These are phyloP conservation scores for Oedothorax gibbosus DNA, from an alignment of 1,140 invertebrate genomes.

Conservation along the genomic window DNA sequence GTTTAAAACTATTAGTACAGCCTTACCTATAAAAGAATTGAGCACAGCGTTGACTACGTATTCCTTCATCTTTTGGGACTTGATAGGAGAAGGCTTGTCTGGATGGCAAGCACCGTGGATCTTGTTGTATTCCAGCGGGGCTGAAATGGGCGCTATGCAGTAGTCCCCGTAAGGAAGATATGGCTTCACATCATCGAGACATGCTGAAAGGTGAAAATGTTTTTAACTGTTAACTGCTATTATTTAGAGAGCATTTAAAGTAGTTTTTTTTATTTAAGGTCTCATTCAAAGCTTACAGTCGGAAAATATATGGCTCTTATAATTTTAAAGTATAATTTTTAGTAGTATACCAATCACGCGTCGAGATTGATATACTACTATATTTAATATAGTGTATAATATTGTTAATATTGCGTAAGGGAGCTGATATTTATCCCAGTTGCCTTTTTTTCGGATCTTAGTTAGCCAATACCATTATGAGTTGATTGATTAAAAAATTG, in stretches of 20 bases:
- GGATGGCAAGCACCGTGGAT: not conserved
- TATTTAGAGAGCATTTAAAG: not conserved
- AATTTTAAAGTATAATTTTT: too few relatives aligned
- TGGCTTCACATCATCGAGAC: not conserved
- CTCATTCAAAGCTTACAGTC: too few relatives aligned
- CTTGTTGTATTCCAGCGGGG: conserved; percentile 23
- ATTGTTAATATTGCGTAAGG: too few relatives aligned
- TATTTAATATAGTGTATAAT: too few relatives aligned
- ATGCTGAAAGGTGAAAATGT: not conserved
- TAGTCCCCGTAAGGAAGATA: conserved; percentile 1
- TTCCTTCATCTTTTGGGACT: conserved; percentile 17
- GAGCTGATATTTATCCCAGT: too few relatives aligned
- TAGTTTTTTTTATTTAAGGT: not conserved
- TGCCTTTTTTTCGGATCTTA: too few relatives aligned
- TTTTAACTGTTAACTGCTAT: not conserved
- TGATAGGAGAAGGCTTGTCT: conserved; percentile 3
- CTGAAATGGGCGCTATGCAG: not conserved
- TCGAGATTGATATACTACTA: too few relatives aligned
- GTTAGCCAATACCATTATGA: too few relatives aligned
- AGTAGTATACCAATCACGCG: too few relatives aligned
- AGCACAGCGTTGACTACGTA: not conserved
- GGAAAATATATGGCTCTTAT: too few relatives aligned
- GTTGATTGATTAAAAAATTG: too few relatives aligned
- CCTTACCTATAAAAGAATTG: conserved; percentile 18
- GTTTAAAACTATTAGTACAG: not conserved